Base-by-base conservation (phyloP, 92 coral and sea anemone genomes). In the Heliopora coerulea region DNA sequence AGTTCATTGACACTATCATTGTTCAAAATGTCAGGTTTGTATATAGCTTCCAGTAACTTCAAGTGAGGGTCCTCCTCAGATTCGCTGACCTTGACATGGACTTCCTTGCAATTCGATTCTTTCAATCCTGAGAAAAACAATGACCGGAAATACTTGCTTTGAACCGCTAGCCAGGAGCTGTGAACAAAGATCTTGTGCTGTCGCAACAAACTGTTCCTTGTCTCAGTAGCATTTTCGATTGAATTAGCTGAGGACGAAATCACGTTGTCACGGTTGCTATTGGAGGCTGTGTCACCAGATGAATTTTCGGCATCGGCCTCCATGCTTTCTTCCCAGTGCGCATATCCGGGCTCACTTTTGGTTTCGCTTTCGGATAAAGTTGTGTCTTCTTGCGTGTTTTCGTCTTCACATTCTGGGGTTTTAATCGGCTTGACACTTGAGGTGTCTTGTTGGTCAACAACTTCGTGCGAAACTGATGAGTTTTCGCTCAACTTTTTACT, bases 61-160 rank as follows among this genome's bases (percentile, higher is more conserved):
- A 70, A 57, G 41, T 70, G 63, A 7, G 62, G 49, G 18, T 52
- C 27, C 33, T 48, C 60, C 34, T 70, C 77, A 25, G 24, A 28
- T 33, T 54, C 50, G 17, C 26, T 27, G 62, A 70, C 37, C 50
- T 52, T 70, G 37, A 70, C 54, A 4, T 48, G 41, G 4, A 70
- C 77, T 15, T 70, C 77, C 3, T 50, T 70, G 30, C 48, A 30
- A 50, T 30, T 24, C 23, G 77, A 48, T 70, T 70, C 77, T 32
- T 70, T 70, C 77, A 70, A 52, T 7, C 77, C 77, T 4, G 77
- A 70, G 42, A 19, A 70, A 23, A 70, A 70, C 25, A 70, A 57
- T 17, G 77, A n/a, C 1, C 33, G 52, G 63, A 70, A 70, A 35
- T 70, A 70, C 0, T 57, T 21, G 41, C 77, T 70, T 52, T 70